Evolutionary conservation across 2,113 vertebrate genomes (phyloP), one percentile per base, ranked within the genome.

Genomic region (Lanius ludovicianus): DNA sequence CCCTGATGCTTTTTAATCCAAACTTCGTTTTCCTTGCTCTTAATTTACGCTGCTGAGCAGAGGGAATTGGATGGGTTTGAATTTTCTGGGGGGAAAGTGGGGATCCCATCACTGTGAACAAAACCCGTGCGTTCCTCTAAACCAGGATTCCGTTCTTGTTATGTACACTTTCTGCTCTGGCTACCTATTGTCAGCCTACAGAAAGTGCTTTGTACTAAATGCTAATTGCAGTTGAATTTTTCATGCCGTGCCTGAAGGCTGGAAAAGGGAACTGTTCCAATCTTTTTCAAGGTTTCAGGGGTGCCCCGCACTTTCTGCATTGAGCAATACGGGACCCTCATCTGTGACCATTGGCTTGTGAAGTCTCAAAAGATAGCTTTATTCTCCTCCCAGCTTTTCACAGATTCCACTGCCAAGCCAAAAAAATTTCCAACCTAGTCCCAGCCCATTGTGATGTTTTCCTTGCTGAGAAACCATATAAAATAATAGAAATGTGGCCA

Each of bases 301-400:
- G 86, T 94, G 83, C 80, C 90, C 55, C 1, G 9, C 73, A 24
- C 93, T 88, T 83, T 74, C 76, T 96, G 92, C 96, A 83, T 84
- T 87, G 93, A 86, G 84, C 52, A 84, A 69, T 57, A 41, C 10
- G 10, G 30, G 95, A 78, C 86, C 90, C 80, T 90, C 83, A 23
- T 86, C 93, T 95, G 88, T 24, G 30, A 89, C 84, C 49, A 15
- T 31, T 77, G 93, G 76, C 78, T 81, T 85, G 80, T 18, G 35
- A 70, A 87, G 63, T 80, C 71, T 92, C 81, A 95, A 93, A 90
- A 94, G 91, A 91, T 76, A 81, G 50, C 57, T 96, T 91, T 93
- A 81, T 89, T 91, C 71, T 84, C 92, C 69, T 77, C 83, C 30
- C 60, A 71, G 88, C 77, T 88, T 93, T 95, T 87, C 82, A 79